Evolutionary conservation across 2,797 vertebrate genomes (phyloP).

Genomic region (Tragopan temminckii): DNA sequence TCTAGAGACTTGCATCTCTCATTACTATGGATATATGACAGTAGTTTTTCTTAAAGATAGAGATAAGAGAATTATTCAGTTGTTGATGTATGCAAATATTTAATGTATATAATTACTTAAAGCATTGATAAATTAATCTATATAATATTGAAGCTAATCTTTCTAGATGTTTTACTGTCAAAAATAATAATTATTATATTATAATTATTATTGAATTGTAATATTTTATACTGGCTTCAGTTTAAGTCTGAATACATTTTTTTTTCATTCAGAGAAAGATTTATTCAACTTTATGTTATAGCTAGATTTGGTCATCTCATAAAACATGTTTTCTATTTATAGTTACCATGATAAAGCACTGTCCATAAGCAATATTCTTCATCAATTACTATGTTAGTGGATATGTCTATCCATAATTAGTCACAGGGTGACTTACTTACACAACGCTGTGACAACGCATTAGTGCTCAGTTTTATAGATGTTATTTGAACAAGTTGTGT

Average conservation of each 20-base stretch:
- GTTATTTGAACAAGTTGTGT: background rate
- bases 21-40: background rate
- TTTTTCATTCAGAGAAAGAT: background rate
- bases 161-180: background rate
- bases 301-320: background rate
- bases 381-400: background rate
- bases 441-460: background rate
- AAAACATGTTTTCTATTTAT: background rate
- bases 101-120: background rate
- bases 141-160: background rate
- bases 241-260: background rate
- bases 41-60: background rate
- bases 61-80: background rate
- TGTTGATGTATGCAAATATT: background rate
- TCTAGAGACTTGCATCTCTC: rapidly evolving
- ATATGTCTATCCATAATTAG: background rate
- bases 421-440: background rate
- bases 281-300: background rate
- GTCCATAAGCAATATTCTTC: background rate
- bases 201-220: background rate
- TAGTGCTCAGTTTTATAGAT: background rate
- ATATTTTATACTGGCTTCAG: background rate
- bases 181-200: background rate
- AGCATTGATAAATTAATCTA: background rate
- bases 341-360: background rate